These are phyloP conservation scores for Gyrodactylus salaris DNA, from an alignment of 1,140 invertebrate species.

Conservation along the genomic window DNA sequence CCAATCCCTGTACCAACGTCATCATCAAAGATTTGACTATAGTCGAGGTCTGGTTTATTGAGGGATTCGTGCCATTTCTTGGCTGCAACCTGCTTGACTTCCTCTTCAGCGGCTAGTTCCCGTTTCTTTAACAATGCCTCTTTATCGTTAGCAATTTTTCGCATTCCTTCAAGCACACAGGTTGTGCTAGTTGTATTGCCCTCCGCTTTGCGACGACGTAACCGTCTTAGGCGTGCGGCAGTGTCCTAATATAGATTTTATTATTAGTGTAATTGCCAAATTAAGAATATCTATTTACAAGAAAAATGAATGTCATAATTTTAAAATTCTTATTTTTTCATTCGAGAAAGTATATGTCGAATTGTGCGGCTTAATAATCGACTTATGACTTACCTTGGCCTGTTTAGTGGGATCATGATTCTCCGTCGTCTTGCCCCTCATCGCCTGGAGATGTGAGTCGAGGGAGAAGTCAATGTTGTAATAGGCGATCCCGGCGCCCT, in stretches of 20 bases:
- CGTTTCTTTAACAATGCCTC: conserved; percentile 12
- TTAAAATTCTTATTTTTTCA: too few species aligned
- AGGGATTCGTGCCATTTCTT: conserved; percentile 34
- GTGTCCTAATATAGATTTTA: conserved; percentile 12
- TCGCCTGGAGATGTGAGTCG: conserved; percentile 52
- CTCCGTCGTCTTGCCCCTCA: conserved; percentile 20
- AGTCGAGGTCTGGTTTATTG: conserved; percentile 77
- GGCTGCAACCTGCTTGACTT: conserved; percentile 11
- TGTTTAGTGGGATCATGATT: not conserved
- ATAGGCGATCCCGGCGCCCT: conserved; percentile 42
- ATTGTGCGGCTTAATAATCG: too few species aligned
- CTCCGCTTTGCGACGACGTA: conserved; percentile 6
- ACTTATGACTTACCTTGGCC: too few species aligned
- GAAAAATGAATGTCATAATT: not conserved
- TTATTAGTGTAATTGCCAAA: too few species aligned
- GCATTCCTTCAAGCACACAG: conserved; percentile 36
- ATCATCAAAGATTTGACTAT: conserved; percentile 91
- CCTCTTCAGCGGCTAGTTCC: conserved; percentile 3
- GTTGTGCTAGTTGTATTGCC: not conserved
- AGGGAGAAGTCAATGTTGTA: conserved; percentile 97
- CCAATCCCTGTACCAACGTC: not conserved
- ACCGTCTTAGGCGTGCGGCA: conserved; percentile 8
- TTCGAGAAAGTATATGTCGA: too few species aligned
- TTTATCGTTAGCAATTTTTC: conserved; percentile 68
- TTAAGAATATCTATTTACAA: not conserved